phyloP scores from a whole-genome alignment of 2,888 invertebrate species.

The Actias luna region DNA sequence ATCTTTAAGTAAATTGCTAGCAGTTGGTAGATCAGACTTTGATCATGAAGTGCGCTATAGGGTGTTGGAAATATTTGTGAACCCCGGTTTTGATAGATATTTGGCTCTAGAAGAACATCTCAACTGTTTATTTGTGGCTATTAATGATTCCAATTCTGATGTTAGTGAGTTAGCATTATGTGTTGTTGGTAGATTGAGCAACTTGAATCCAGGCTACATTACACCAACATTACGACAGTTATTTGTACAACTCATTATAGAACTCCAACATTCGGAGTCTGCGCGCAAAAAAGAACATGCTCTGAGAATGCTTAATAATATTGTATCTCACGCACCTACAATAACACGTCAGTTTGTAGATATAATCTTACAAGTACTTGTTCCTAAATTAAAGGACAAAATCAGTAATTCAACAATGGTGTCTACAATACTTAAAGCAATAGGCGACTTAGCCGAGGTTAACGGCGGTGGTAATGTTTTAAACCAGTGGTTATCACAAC shows the following conservation, averaged over 20 bases:
- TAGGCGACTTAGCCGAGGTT: constrained; percentile 97
- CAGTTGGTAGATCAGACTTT: constrained; percentile 97
- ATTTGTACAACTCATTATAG: constrained; percentile 94
- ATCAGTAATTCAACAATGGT: constrained; percentile 96
- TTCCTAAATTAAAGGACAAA: constrained; percentile 94
- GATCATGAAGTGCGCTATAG: constrained; percentile 96
- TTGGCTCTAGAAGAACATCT: constrained; percentile 97
- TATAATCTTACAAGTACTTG: constrained; percentile 93
- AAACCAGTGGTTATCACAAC: constrained; percentile 92
- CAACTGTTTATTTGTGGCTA: constrained; percentile 94
- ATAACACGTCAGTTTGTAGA: constrained; percentile 97
- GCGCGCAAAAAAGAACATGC: constrained; percentile 98
- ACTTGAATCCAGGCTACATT: constrained; percentile 98
- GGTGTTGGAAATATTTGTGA: constrained; percentile 94
- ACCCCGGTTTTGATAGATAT: constrained; percentile 94
- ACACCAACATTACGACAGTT: constrained; percentile 96
- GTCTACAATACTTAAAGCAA: constrained; percentile 93
- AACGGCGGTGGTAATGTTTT: constrained; percentile 92
- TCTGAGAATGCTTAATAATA: constrained; percentile 95
- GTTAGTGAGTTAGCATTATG: constrained; percentile 96
- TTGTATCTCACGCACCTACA: constrained; percentile 96
- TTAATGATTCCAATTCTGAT: constrained; percentile 98
- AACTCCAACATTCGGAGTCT: constrained; percentile 96
- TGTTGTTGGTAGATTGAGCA: constrained; percentile 94
- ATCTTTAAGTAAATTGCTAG: constrained; percentile 93